A percentile compares a stretch with the other conserved stretches of the same genome.
Evolutionary conservation across 2,888 invertebrate species (phyloP).

Genomic region (Mimas tiliae): DNA sequence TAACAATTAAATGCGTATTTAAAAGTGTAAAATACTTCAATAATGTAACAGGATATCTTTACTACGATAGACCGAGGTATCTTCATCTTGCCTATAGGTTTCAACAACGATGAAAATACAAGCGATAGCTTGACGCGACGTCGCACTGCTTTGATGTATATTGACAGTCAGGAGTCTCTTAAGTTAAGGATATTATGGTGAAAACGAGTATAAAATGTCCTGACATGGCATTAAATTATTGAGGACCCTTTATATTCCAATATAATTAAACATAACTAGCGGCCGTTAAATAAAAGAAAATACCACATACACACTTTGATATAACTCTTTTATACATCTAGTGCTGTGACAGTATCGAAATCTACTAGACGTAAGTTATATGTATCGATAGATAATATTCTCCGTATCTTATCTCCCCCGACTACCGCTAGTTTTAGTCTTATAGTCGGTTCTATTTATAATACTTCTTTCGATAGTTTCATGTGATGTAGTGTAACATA

Average conservation of each 20-base stretch:
- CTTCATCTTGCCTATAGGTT: no score
- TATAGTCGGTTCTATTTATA: background rate
- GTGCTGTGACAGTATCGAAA: constrained; percentile 22
- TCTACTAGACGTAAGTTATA: background rate
- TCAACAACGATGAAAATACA: no score
- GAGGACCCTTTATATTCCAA: background rate
- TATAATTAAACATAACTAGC: background rate
- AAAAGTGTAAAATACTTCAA: background rate
- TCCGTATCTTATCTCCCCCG: background rate
- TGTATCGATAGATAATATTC: background rate
- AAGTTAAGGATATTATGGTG: no score
- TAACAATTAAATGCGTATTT: background rate
- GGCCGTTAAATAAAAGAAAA: background rate
- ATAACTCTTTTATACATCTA: background rate
- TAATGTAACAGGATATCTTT: background rate
- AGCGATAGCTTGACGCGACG: no score
- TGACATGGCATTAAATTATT: background rate
- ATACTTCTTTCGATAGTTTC: background rate
- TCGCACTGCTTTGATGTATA: no score
- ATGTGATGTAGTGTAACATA: constrained; percentile 1
- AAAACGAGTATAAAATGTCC: no score
- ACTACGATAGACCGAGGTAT: background rate
- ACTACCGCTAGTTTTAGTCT: constrained; percentile 11
- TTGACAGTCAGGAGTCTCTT: no score
- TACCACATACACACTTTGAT: background rate